Evolutionary conservation across 2,797 vertebrate genomes (phyloP).

Genomic region (Uromys caudimaculatus): DNA sequence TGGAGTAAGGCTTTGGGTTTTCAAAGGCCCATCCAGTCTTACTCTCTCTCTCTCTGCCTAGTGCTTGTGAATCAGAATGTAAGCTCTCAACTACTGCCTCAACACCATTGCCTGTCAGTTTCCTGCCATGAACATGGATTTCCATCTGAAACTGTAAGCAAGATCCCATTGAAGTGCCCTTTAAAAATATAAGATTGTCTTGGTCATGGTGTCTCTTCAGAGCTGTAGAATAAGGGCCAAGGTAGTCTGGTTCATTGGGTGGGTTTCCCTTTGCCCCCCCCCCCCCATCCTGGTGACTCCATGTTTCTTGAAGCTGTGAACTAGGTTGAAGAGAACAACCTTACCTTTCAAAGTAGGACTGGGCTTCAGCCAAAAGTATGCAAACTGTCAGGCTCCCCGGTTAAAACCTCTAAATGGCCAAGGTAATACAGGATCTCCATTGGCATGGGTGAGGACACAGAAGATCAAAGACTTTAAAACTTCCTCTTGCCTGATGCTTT

Average conservation of each 20-base stretch:
- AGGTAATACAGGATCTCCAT: background rate
- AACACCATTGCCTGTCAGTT: background rate
- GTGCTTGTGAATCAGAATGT: background rate
- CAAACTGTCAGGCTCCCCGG: background rate
- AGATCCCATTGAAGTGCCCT: background rate
- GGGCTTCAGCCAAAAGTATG: background rate
- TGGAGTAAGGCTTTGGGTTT: background rate
- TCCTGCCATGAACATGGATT: background rate
- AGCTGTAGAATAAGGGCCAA: background rate
- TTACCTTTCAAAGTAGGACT: background rate
- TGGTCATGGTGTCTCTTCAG: background rate
- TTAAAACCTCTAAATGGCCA: background rate
- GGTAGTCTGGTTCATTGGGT: background rate
- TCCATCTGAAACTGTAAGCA: background rate
- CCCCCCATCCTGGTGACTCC: background rate
- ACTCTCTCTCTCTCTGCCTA: background rate
- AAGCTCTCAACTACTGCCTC: background rate
- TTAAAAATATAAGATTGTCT: background rate
- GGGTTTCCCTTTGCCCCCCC: background rate
- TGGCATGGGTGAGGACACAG: constrained; percentile 2
- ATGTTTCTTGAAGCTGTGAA: background rate
- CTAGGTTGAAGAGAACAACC: background rate
- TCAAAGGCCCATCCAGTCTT: background rate
- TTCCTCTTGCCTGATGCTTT: background rate
- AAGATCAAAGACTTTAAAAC: background rate